Conservation (phyloP, 2,888 invertebrate species). For the Rhorus exstirpatorius region DNA sequence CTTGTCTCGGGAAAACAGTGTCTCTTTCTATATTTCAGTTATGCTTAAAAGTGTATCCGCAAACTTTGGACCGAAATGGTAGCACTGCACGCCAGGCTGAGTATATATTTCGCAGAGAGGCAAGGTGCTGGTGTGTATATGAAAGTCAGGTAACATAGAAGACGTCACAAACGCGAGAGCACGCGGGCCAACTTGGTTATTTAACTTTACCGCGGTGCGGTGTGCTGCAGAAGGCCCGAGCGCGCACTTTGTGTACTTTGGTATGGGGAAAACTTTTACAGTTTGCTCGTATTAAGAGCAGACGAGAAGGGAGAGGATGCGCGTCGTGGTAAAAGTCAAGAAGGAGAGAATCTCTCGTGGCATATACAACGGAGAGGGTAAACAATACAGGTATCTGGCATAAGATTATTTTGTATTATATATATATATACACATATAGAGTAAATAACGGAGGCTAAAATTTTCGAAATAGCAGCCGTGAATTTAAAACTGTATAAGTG, state of each 20-base stretch:
- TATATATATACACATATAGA: slow-evolving; percentile 17
- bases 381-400: slow-evolving; percentile 55
- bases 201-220: slow-evolving; percentile 72
- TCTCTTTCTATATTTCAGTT: slow-evolving; percentile 31
- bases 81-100: slow-evolving; percentile 39
- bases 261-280: slow-evolving; percentile 77
- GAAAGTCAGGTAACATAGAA: slow-evolving; percentile 66
- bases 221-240: slow-evolving; percentile 48
- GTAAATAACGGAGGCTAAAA: slow-evolving; percentile 23
- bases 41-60: slow-evolving; percentile 36
- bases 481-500: slow-evolving; percentile 19
- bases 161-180: slow-evolving; percentile 57
- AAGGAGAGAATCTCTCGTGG: slow-evolving; percentile 45
- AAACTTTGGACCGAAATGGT: slow-evolving; percentile 62
- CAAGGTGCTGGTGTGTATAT: slow-evolving; percentile 45
- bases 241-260: slow-evolving; percentile 67
- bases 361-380: slow-evolving; percentile 38
- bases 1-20: slow-evolving; percentile 14
- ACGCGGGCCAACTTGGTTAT: slow-evolving; percentile 71
- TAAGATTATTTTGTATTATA: slow-evolving; percentile 32
- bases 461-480: slow-evolving; percentile 49
- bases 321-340: slow-evolving; percentile 67
- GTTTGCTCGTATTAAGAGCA: slow-evolving; percentile 79
- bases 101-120: slow-evolving; percentile 59
- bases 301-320: slow-evolving; percentile 46